phyloP scores from a whole-genome alignment of 2,797 vertebrate species.

The Synanceia verrucosa region DNA sequence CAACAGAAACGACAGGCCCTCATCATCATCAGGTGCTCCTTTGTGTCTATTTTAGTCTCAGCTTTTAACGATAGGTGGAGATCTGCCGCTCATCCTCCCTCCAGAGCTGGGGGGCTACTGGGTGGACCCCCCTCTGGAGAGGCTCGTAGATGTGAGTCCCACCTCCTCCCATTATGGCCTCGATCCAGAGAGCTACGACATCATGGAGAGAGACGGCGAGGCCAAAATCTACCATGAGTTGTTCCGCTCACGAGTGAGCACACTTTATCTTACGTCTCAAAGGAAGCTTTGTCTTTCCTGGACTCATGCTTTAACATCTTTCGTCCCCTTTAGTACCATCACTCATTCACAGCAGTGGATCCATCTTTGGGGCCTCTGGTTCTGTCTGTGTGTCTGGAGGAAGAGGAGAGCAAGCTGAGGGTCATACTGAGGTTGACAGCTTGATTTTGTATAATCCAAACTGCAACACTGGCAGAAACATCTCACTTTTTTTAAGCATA shows the following conservation, averaged over 20 bases:
- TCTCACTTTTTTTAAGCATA: too few relatives aligned
- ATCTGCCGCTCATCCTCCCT: conserved; percentile 79
- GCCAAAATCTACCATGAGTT: conserved; percentile 81
- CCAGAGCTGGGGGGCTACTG: conserved; percentile 83
- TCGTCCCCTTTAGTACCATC: conserved; percentile 77
- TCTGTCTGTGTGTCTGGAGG: conserved; percentile 84
- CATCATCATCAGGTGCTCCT: conserved; percentile 19
- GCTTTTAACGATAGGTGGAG: conserved; percentile 83
- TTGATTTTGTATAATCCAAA: background rate
- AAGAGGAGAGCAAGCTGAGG: conserved; percentile 80
- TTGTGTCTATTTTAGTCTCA: conserved; percentile 64
- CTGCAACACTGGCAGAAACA: background rate
- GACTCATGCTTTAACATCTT: background rate
- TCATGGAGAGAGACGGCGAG: conserved; percentile 84
- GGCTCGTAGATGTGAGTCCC: conserved; percentile 73
- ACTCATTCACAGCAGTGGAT: conserved; percentile 83
- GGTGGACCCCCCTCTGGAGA: conserved; percentile 82
- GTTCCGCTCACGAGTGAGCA: conserved; percentile 80
- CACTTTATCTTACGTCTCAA: background rate
- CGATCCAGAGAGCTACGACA: conserved; percentile 74
- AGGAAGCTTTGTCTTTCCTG: background rate
- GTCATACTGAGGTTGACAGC: conserved; percentile 80
- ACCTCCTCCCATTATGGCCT: conserved; percentile 64
- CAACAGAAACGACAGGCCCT: conserved; percentile 8
- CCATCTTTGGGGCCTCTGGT: conserved; percentile 78